These are phyloP conservation scores for Triops cancriformis DNA, from an alignment of 1,140 invertebrate species.

Conservation along the genomic window DNA sequence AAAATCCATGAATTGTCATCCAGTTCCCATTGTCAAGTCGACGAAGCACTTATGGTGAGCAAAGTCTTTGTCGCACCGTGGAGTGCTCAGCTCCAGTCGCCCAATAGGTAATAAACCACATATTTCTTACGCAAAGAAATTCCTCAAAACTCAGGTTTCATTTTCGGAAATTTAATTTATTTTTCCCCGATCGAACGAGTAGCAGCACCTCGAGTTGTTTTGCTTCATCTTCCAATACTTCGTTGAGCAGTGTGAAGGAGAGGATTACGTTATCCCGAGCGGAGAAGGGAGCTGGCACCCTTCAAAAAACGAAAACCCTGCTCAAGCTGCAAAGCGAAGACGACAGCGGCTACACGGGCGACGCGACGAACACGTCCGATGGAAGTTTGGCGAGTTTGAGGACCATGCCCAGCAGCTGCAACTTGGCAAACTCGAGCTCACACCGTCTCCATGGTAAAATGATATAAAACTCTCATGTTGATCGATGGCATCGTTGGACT, in stretches of 20 bases:
- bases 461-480: background rate
- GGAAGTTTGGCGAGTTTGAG: background rate
- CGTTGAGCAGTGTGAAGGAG: background rate
- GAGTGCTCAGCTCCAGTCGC: slow-evolving; percentile 18
- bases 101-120: background rate
- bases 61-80: slow-evolving; percentile 56
- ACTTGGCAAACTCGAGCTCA: background rate
- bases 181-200: background rate
- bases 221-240: background rate
- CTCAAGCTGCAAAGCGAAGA: slow-evolving; percentile 5
- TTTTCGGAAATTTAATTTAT: no score
- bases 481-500: background rate
- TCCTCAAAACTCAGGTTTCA: no score
- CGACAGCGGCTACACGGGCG: background rate
- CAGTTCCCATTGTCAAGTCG: background rate
- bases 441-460: slow-evolving; percentile 6
- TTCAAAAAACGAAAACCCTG: background rate
- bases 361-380: background rate
- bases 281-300: background rate
- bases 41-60: slow-evolving; percentile 52
- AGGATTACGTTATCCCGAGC: background rate
- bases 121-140: no score
- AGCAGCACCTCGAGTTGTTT: background rate
- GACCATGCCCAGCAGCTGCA: background rate
- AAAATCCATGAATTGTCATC: slow-evolving; percentile 48